Evolutionary conservation across 2,797 vertebrate species (phyloP).

Genomic region (Halcyon chelicuti): DNA sequence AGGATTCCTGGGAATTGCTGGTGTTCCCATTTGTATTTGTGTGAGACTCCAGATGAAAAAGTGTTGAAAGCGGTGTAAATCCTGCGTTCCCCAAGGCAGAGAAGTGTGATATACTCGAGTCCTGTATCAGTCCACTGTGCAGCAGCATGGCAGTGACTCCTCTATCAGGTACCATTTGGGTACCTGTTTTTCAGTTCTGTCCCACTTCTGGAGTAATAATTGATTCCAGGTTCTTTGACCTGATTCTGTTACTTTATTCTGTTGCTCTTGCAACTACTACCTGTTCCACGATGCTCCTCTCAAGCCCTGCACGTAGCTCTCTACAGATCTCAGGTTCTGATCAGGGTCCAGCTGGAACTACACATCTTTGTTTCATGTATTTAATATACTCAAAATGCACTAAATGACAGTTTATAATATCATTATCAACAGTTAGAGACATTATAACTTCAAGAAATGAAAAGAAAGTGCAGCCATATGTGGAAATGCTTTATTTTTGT

Average conservation of each 20-base stretch:
- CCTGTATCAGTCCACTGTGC: background rate
- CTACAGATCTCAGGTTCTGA: slow-evolving; percentile 59
- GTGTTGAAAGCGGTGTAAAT: background rate
- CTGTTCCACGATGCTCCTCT: background rate
- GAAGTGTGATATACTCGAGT: background rate
- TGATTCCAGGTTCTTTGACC: background rate
- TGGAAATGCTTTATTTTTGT: slow-evolving; percentile 78
- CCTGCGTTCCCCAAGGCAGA: background rate
- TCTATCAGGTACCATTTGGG: background rate
- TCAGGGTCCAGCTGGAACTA: slow-evolving; percentile 61
- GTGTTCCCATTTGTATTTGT: background rate
- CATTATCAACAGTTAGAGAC: slow-evolving; percentile 85
- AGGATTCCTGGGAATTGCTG: background rate
- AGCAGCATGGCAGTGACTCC: background rate
- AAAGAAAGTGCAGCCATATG: slow-evolving; percentile 85
- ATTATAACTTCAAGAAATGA: slow-evolving; percentile 83
- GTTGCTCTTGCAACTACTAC: background rate
- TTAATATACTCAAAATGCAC: slow-evolving; percentile 78
- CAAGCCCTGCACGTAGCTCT: background rate
- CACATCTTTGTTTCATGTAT: slow-evolving; percentile 74
- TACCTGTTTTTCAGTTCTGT: background rate
- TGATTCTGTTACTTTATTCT: background rate
- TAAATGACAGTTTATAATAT: slow-evolving; percentile 86
- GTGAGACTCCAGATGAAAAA: background rate
- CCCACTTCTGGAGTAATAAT: background rate